Conservation (phyloP, 1,140 invertebrate genomes). For the Phenacoccus solenopsis region DNA sequence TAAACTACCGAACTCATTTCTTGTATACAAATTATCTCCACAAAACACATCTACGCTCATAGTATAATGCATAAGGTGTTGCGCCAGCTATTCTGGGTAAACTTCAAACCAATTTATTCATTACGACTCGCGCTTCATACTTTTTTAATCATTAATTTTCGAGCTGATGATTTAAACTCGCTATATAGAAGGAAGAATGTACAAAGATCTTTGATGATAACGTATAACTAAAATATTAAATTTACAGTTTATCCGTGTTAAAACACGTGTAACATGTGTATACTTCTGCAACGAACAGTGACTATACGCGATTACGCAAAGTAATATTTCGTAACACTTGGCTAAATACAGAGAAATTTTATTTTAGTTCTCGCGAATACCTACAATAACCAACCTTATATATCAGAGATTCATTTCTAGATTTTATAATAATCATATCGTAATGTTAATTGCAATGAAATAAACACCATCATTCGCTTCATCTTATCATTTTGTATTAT, state of each 20-base stretch:
- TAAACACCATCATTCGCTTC: too few relatives aligned
- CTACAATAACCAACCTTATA: too few relatives aligned
- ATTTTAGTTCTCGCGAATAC: background rate
- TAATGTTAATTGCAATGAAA: too few relatives aligned
- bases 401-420: too few relatives aligned
- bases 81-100: too few relatives aligned
- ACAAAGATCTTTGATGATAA: background rate
- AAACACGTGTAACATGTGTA: conserved; percentile 1
- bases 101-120: background rate
- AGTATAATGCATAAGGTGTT: too few relatives aligned
- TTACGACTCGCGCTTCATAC: background rate
- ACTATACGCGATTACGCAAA: background rate
- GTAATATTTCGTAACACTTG: background rate
- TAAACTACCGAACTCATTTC: too few relatives aligned
- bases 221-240: too few relatives aligned
- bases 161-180: background rate
- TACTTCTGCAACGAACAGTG: background rate
- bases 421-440: too few relatives aligned
- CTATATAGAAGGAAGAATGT: background rate
- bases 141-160: background rate
- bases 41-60: too few relatives aligned
- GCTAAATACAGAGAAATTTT: background rate
- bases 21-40: too few relatives aligned
- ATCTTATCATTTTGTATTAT: too few relatives aligned
- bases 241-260: background rate